phyloP scores from a whole-genome alignment of 2,113 vertebrate genomes.

The Rafetus swinhoei region DNA sequence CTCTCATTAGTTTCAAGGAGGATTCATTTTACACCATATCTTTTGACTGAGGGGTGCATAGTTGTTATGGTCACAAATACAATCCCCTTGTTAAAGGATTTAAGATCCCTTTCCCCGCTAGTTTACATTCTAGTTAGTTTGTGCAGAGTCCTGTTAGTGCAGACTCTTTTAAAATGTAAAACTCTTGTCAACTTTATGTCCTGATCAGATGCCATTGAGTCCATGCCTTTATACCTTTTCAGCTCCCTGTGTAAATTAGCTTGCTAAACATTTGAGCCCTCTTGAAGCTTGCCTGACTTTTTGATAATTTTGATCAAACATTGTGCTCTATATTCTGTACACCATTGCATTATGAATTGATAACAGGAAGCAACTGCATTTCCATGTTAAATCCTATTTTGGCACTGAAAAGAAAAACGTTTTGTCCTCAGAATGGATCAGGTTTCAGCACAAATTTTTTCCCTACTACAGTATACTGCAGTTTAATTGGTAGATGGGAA shows the following conservation, averaged over 20 bases:
- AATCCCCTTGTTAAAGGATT: background rate
- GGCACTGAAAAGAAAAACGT: background rate
- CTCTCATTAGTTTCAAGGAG: background rate
- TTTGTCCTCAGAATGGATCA: background rate
- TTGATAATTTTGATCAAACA: constrained; percentile 17
- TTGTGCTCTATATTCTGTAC: background rate
- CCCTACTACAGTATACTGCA: constrained; percentile 5
- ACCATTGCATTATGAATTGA: constrained; percentile 35
- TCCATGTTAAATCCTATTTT: constrained; percentile 27
- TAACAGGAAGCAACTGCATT: constrained; percentile 33
- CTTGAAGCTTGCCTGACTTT: background rate
- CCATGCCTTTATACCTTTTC: background rate
- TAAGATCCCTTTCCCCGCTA: background rate
- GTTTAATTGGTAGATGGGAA: constrained; percentile 18
- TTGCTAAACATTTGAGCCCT: background rate
- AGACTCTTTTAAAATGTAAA: background rate
- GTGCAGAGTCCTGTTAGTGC: background rate
- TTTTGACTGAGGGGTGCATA: background rate
- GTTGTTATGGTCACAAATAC: background rate
- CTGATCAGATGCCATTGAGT: constrained; percentile 6
- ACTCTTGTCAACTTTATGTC: background rate
- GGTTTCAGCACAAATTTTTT: constrained; percentile 30
- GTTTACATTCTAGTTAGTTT: background rate
- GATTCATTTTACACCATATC: background rate
- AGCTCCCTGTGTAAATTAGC: constrained; percentile 9